Evolutionary conservation across 2,888 invertebrate genomes (phyloP).

Genomic region (Crossocerus cetratus): DNA sequence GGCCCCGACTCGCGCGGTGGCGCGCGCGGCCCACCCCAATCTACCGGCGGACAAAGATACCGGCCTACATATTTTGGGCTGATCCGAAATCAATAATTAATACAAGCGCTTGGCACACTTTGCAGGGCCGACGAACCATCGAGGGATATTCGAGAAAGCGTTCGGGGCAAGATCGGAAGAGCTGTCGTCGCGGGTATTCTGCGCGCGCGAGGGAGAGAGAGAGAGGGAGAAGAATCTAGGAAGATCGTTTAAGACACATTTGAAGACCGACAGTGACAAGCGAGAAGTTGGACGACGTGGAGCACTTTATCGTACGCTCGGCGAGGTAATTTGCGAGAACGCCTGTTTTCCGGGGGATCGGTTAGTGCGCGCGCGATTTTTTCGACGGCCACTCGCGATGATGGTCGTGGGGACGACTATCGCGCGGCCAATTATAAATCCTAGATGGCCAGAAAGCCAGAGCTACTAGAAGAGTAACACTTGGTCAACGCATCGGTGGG

Average conservation of each 20-base stretch:
- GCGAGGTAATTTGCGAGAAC: too few species aligned
- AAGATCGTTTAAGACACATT: conserved; percentile 1
- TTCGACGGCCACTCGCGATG: conserved; percentile 24
- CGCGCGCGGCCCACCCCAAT: conserved; percentile 28
- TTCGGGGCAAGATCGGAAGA: not conserved
- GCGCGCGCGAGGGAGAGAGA: not conserved
- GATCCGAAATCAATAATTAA: not conserved
- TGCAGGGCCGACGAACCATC: not conserved
- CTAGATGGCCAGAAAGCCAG: conserved; percentile 14
- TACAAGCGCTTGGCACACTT: not conserved
- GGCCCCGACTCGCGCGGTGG: conserved; percentile 25
- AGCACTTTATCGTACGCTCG: conserved; percentile 3
- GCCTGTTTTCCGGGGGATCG: too few species aligned
- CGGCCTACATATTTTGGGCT: conserved; percentile 36
- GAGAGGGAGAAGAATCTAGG: not conserved
- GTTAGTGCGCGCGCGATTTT: conserved; percentile 18
- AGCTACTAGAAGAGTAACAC: conserved; percentile 14
- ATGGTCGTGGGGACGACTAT: conserved; percentile 15
- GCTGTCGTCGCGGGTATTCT: not conserved
- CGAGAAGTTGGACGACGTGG: not conserved
- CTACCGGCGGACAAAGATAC: conserved; percentile 11
- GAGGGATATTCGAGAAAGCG: not conserved
- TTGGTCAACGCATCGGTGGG: conserved; percentile 43
- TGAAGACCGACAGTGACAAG: conserved; percentile 2
- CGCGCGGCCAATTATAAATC: conserved; percentile 16